Base-by-base conservation (phyloP, 2,888 invertebrate genomes). In the Mamestra brassicae region DNA sequence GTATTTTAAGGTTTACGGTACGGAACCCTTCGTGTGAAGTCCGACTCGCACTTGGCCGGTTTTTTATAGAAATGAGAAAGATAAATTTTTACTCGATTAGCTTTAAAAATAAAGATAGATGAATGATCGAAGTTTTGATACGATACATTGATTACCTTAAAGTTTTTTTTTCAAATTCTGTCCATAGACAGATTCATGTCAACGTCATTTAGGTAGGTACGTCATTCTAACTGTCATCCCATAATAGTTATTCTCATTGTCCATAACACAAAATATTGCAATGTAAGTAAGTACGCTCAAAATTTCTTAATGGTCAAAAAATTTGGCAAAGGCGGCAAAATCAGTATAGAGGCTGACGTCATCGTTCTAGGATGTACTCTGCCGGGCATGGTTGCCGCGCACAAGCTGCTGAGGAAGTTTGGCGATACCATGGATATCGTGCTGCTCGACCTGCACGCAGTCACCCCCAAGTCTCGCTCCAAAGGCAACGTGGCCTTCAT, bases 291-390 rank as follows among this genome's bases (percentile, higher is more conserved):
- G 45, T 26, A 11, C 17, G 45, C 26, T 67, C 13, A 26, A 36
- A 17, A 45, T 17, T 38, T 34, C 42, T 13, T 65, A 78, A 90
- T 91, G 90, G 87, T 89, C 64, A 87, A 61, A 71, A 89, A 86
- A 76, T 78, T 75, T n/a, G 72, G 50, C 3, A 81, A 65, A 50
- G 73, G 77, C 15, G 65, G 64, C 11, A 83, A 88, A 71, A 88
- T 86, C 15, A 88, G 90, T 69, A 89, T 96, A 26, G 91, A 90
- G 79, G 96, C 95, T 11, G 96, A 96, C 76, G 93, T 96, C 8
- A 96, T 96, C 50, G 92, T 96, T 57, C 83, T 96, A 80, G 96
- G 96, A 90, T 95, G 95, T 84, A 95, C 92, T 64, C 91, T 96
- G 2, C 94, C 96, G 7, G 96, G 96, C 2, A 94, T 96, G 45